Percentiles rank a stretch among this genome's conserved stretches.
Conservation (phyloP, 2,888 invertebrate genomes). For the Romanomermis culicivorax region DNA sequence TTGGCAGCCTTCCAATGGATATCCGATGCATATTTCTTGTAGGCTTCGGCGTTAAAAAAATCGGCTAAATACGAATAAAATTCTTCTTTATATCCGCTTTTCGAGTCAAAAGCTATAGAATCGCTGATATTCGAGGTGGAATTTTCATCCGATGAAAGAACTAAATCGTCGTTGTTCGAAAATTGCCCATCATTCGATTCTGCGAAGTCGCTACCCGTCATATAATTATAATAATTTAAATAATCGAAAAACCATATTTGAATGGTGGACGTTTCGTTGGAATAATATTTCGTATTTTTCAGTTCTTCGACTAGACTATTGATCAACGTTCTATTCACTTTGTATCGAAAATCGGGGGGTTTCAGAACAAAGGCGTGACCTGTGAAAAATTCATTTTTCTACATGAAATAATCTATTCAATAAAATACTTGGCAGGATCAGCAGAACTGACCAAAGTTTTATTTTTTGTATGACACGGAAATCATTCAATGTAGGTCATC, state of each 20-base stretch:
- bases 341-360: constrained; percentile 1
- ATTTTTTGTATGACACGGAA: too few relatives aligned
- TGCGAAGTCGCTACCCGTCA: not conserved
- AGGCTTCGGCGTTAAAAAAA: not conserved
- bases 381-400: not conserved
- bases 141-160: too few relatives aligned
- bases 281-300: not conserved
- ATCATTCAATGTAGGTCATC: too few relatives aligned
- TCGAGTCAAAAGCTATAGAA: not conserved
- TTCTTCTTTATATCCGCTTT: not conserved
- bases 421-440: too few relatives aligned
- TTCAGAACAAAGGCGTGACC: not conserved
- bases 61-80: not conserved
- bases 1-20: not conserved
- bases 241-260: not conserved
- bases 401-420: too few relatives aligned
- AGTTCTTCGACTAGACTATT: not conserved
- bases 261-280: not conserved
- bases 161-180: too few relatives aligned
- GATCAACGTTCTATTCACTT: not conserved
- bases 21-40: not conserved
- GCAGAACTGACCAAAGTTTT: too few relatives aligned
- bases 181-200: too few relatives aligned
- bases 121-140: not conserved
- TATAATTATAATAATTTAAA: not conserved